Conservation (phyloP, 2,797 vertebrate genomes). For the Sebastes taczanowskii region DNA sequence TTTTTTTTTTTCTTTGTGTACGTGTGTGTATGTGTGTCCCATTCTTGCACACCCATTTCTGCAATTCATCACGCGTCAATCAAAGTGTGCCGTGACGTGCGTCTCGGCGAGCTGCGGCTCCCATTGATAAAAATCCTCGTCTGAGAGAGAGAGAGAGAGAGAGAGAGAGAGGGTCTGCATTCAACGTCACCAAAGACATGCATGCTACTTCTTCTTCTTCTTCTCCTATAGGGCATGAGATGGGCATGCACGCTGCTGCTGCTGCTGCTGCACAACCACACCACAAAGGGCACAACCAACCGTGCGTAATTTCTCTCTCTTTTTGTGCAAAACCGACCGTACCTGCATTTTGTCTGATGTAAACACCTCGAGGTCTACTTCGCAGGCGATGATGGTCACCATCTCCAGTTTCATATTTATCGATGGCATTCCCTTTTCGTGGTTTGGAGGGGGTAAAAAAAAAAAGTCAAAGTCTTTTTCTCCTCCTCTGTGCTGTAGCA, state of each 20-base stretch:
- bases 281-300: constrained; percentile 14
- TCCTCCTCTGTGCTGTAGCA: background rate
- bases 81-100: constrained; percentile 23
- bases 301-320: background rate
- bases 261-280: constrained; percentile 6
- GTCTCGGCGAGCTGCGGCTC: constrained; percentile 73
- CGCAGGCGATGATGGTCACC: constrained; percentile 88
- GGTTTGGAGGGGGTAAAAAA: constrained; percentile 10
- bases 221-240: background rate
- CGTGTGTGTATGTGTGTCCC: background rate
- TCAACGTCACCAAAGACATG: constrained; percentile 67
- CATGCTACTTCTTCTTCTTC: constrained; percentile 19
- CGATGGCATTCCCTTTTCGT: constrained; percentile 84
- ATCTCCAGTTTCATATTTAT: constrained; percentile 90
- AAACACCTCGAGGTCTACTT: constrained; percentile 86
- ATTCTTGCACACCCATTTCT: constrained; percentile 15
- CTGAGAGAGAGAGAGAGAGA: constrained; percentile 7
- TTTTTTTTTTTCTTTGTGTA: background rate
- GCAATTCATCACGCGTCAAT: constrained; percentile 47
- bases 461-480: constrained; percentile 37
- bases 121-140: constrained; percentile 82
- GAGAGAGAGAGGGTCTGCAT: constrained; percentile 55
- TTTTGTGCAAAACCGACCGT: constrained; percentile 21
- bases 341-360: constrained; percentile 88
- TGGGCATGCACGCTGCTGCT: constrained; percentile 41